Evolutionary conservation across 2,888 invertebrate genomes (phyloP), one percentile per base, ranked within the genome.

Genomic region (Sinohyriopsis cumingii): DNA sequence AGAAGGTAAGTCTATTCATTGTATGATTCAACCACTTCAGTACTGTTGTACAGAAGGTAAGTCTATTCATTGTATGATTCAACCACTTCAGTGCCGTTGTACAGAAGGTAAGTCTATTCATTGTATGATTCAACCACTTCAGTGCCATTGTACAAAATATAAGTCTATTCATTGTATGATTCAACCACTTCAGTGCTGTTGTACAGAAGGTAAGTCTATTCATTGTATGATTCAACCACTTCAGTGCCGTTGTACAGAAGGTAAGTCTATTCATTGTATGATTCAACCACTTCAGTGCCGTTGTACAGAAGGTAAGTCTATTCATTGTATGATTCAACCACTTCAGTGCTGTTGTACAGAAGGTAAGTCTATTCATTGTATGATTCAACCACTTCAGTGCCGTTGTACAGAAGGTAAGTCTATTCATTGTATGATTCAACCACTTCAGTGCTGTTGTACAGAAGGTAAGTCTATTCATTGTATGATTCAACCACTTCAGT

Each of bases 121-220:
- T n/a, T n/a, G n/a, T n/a, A n/a, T n/a, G n/a, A n/a, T n/a, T 73
- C 28, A 70, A 68, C 73, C 69, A 75, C 63, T 69, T 77, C 28
- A 75, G 65, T 64, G 77, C 75, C n/a, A 25, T 77, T 5, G 81
- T 81, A 5, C 81, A 81, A 55, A 81, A 79, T 68, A 79, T 77
- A 60, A 28, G 20, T 22, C 1, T 15, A 45, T 12, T 45, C 12
- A 12, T 12, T 65, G 77, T 73, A 19, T 75, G 75, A 5, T 73
- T 73, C 54, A 69, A 68, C 72, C 69, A 75, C 63, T 69, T 77
- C 28, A 75, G 65, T 64, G 75, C 75, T 28, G 33, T 77, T 4
- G 80, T 81, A 5, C 80, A 81, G 59, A 80, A 78, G 69, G 79
- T 77, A 60, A 53, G 69, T 59, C 3, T 28, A 5, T n/a, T n/a